Evolutionary conservation across 2,888 invertebrate species (phyloP).

Genomic region (Drosophila basisetae): DNA sequence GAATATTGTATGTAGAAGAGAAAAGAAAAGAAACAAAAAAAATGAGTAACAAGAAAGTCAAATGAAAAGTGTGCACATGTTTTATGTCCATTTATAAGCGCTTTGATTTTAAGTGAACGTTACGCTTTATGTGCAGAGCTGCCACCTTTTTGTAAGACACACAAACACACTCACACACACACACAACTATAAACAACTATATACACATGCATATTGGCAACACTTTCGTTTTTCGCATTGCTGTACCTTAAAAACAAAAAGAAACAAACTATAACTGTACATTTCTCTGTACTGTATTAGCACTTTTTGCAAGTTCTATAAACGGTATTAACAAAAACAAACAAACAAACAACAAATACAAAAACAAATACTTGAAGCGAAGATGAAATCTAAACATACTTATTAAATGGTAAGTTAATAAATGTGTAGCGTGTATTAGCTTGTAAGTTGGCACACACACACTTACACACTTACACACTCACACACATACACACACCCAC

Average conservation of each 20-base stretch:
- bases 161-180: conserved; percentile 16
- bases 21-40: conserved; percentile 12
- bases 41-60: conserved; percentile 25
- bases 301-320: conserved; percentile 73
- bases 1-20: conserved; percentile 52
- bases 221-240: conserved; percentile 76
- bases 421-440: conserved; percentile 77
- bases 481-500: conserved; percentile 1
- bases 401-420: conserved; percentile 75
- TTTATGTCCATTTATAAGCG: conserved; percentile 69
- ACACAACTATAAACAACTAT: conserved; percentile 8
- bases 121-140: conserved; percentile 77
- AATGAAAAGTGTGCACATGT: conserved; percentile 52
- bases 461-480: conserved; percentile 8
- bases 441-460: conserved; percentile 62
- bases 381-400: conserved; percentile 46
- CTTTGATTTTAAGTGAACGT: conserved; percentile 72
- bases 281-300: conserved; percentile 70
- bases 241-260: conserved; percentile 69
- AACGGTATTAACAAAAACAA: conserved; percentile 45
- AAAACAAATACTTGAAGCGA: conserved; percentile 18
- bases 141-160: conserved; percentile 68
- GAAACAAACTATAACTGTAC: conserved; percentile 67
- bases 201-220: conserved; percentile 63
- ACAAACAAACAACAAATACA: conserved; percentile 34